Conservation (phyloP, 30 jellyfish, hydroid and myxozoan genomes). For the Sanderia malayensis region DNA sequence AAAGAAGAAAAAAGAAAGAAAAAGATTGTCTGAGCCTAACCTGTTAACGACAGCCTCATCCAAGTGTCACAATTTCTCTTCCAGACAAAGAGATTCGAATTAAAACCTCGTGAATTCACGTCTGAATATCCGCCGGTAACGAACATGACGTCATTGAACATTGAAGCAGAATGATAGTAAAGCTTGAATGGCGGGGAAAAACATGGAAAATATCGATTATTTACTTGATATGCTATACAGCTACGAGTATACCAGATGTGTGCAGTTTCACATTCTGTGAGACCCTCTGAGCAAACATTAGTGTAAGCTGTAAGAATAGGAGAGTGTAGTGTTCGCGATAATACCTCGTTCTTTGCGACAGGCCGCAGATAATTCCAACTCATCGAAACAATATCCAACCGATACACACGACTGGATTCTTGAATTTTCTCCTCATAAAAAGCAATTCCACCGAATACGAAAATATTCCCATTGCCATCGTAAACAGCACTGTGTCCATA, state of each 20-base stretch:
- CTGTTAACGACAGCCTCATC: constrained; percentile 31
- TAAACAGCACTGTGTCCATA: constrained; percentile 81
- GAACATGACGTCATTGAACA: constrained; percentile 47
- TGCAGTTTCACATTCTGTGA: too few species aligned
- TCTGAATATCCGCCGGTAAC: constrained; percentile 79
- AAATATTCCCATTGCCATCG: constrained; percentile 35
- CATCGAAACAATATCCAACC: constrained; percentile 15
- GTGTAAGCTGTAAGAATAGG: too few species aligned
- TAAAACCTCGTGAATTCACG: constrained; percentile 50
- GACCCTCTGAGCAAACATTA: too few species aligned
- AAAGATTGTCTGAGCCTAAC: too few species aligned
- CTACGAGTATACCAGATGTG: too few species aligned
- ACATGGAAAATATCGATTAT: too few species aligned
- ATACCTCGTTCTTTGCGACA: constrained; percentile 38
- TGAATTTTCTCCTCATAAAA: constrained; percentile 59
- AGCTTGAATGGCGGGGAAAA: constrained; percentile 54
- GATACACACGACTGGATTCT: constrained; percentile 65
- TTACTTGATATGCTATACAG: too few species aligned
- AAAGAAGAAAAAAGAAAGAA: too few species aligned
- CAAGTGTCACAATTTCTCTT: constrained; percentile 63
- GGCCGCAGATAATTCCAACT: constrained; percentile 73
- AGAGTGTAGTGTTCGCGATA: too few species aligned
- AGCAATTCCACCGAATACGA: constrained; percentile 88
- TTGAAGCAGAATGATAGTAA: constrained; percentile 66
- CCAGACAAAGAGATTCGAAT: constrained; percentile 63